phyloP scores from a whole-genome alignment of 37 sponge, comb jelly and placozoan genomes.

The Eunapius fragilis region DNA sequence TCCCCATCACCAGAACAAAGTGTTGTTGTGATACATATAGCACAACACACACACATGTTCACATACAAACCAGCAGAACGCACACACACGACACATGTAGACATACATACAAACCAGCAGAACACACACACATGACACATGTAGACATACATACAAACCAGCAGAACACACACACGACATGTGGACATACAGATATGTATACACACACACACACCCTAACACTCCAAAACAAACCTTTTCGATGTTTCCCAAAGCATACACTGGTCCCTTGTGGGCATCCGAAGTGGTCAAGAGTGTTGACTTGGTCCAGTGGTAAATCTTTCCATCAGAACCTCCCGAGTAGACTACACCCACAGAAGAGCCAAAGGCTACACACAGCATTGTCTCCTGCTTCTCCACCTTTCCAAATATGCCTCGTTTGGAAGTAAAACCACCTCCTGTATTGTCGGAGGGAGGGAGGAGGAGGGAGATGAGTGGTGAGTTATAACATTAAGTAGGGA shows the following conservation, averaged over 20 bases:
- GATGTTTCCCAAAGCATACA: conserved; percentile 76
- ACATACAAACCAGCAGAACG: no score
- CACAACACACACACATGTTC: no score
- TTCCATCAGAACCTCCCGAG: conserved; percentile 85
- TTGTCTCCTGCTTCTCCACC: conserved; percentile 67
- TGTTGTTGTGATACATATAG: no score
- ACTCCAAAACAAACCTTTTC: conserved; percentile 69
- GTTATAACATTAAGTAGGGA: conserved; percentile 1
- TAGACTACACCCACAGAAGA: conserved; percentile 22
- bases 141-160: no score
- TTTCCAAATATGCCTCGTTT: conserved; percentile 93
- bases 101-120: no score
- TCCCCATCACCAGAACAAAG: no score
- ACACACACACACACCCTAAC: neutral
- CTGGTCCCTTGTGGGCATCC: conserved; percentile 83
- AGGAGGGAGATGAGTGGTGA: neutral
- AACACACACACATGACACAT: no score
- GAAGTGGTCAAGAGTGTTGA: conserved; percentile 35
- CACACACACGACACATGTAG: no score
- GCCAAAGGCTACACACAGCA: conserved; percentile 88
- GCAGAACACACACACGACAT: no score
- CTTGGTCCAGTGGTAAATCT: conserved; percentile 85
- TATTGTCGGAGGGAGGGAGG: neutral
- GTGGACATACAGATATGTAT: no score
- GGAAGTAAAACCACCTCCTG: conserved; percentile 89